Base-by-base conservation (phyloP, 2,113 vertebrate species). In the Sorex araneus region DNA sequence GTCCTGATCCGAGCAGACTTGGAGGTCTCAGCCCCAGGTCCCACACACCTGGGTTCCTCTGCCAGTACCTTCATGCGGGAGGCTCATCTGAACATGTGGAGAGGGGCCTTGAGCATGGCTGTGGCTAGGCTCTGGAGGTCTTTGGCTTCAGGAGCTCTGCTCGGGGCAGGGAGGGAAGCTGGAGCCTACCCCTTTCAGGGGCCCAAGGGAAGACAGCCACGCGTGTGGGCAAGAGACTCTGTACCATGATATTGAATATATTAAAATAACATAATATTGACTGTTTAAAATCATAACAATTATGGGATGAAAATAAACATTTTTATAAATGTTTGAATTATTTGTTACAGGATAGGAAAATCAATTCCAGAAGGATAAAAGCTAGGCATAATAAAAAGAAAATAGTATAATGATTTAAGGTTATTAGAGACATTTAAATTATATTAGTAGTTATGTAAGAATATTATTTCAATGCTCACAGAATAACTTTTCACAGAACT, bases 361-460 rank as follows among this genome's bases (percentile, higher is more conserved):
- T 76, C 80, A 92, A 95, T 89, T 84, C 34, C 28, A 60, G 36
- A 93, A 77, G 21, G 19, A 82, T 78, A 86, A 3, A 92, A 91
- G 3, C 40, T 81, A 86, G 88, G 40, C 0, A 40, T 93, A 70
- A 69, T 50, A 87, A 32, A 64, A 90, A 77, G 77, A 87, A 95
- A 94, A 91, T 75, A 85, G 76, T 71, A 21, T 64, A 78, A 96
- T 86, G 84, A 93, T 94, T 96, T 96, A 94, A n/a, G 69, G 50
- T 90, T 57, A 23, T 89, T 95, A 78, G 45, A 88, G 94, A 63
- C 64, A 91, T 97, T 94, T 84, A 96, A 90, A 89, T 91, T 96
- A 97, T 97, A 96, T 95, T 97, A 92, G 90, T 84, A 95, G 92
- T 93, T 97, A 85, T 85, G 45, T 94, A 96, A 97, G 97, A 93